Base-by-base conservation (phyloP, 2,113 vertebrate genomes). In the Glaucidium brasilianum region DNA sequence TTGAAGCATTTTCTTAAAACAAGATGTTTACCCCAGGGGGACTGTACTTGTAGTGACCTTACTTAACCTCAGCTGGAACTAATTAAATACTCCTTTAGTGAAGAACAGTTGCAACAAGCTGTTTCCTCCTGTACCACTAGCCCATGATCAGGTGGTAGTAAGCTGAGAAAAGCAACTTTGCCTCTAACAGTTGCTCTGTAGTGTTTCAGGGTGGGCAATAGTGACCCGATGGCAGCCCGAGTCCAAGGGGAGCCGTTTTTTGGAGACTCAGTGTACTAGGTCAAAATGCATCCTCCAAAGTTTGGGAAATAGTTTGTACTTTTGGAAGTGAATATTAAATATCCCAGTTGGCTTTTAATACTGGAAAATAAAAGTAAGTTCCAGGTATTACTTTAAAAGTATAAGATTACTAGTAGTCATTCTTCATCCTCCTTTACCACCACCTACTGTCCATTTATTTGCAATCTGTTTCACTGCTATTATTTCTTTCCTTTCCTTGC, bases 101-200 rank as follows among this genome's bases (percentile, higher is more conserved):
- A 35, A 53, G 78, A 81, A 32, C 22, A 18, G 15, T 23, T 59
- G 11, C 71, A 76, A 80, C 49, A 43, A 26, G 60, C 26, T 20
- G 4, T 60, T 90, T 25, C 11, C 47, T 76, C 9, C 56, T 63
- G 9, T 52, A n/a, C 12, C 27, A 19, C 27, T 35, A 19, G 22
- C 1, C 1, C 8, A 2, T 15, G 18, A 15, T 21, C 37, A 4
- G 45, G 53, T 25, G 29, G 25, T 11, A 6, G 27, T 5, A 26
- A 69, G 62, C 59, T 5, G 27, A 86, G 53, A 82, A 49, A 77
- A 12, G 47, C 27, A 50, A 1, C 49, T 35, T 58, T 3, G 17
- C 52, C 43, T n/a, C 10, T 14, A 5, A 6, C 37, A 41, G 52
- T 47, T 50, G 12, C 34, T 56, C 37, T 1, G 0, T 1, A 1